phyloP scores from a whole-genome alignment of 2,113 vertebrate species.

The Entelurus aequoreus region DNA sequence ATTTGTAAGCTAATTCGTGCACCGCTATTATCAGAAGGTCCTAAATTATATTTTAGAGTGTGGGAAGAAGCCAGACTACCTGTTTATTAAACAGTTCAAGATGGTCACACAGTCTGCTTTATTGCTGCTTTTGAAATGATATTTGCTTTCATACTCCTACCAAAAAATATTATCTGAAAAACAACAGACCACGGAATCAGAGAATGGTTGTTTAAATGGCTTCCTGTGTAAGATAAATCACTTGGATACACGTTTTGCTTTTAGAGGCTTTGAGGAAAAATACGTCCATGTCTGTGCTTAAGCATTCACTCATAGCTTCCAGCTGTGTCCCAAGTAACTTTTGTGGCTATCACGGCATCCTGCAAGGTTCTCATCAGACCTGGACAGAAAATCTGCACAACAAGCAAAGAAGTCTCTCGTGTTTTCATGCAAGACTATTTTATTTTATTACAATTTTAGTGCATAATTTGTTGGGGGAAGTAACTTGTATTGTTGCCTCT shows the following conservation, averaged over 20 bases:
- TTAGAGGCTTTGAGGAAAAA: constrained; percentile 10
- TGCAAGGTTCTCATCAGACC: constrained; percentile 26
- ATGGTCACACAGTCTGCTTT: constrained; percentile 16
- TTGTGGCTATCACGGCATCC: constrained; percentile 35
- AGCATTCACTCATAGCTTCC: constrained; percentile 45
- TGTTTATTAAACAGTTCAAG: constrained; percentile 10
- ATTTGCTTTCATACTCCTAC: constrained; percentile 22
- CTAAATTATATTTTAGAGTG: neutral
- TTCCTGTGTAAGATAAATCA: constrained; percentile 42
- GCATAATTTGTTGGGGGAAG: constrained; percentile 1
- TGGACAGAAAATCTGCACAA: constrained; percentile 5
- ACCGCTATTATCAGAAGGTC: neutral
- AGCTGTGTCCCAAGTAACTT: constrained; percentile 35
- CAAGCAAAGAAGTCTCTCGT: constrained; percentile 2
- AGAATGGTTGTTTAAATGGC: constrained; percentile 19
- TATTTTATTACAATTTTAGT: constrained; percentile 6
- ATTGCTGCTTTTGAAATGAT: constrained; percentile 20
- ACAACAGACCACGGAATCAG: constrained; percentile 16
- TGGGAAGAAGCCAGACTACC: neutral
- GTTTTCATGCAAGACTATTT: constrained; percentile 10
- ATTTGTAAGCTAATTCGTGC: constrained; percentile 40
- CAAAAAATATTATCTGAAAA: constrained; percentile 16
- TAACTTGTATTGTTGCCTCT: neutral
- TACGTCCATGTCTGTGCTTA: constrained; percentile 40
- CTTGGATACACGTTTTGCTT: constrained; percentile 25